Conservation (phyloP, 2,113 vertebrate genomes). For the Maccullochella peelii region DNA sequence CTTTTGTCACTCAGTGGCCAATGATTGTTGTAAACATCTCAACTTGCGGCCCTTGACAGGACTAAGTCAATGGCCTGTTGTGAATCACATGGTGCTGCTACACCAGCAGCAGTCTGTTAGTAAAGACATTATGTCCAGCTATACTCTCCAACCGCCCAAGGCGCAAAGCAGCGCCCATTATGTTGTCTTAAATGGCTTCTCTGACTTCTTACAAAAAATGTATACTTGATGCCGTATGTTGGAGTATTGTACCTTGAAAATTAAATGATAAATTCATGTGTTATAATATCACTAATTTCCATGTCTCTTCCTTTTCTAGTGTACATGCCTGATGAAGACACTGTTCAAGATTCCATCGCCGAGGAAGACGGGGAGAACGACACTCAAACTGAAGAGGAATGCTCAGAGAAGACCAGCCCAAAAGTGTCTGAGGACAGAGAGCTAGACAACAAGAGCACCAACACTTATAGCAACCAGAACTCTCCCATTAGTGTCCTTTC, state of each 20-base stretch:
- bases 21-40: conserved; percentile 81
- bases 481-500: conserved; percentile 94
- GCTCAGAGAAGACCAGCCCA: conserved; percentile 91
- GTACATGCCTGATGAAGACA: conserved; percentile 94
- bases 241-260: background rate
- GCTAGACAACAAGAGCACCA: conserved; percentile 89
- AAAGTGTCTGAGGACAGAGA: conserved; percentile 94
- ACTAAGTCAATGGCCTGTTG: conserved; percentile 76
- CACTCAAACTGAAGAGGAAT: conserved; percentile 88
- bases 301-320: conserved; percentile 85
- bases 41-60: conserved; percentile 75
- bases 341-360: conserved; percentile 86
- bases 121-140: conserved; percentile 65
- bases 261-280: background rate
- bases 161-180: conserved; percentile 39
- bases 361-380: conserved; percentile 93
- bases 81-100: conserved; percentile 76
- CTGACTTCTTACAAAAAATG: conserved; percentile 3
- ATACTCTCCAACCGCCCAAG: conserved; percentile 39
- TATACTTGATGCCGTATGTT: background rate
- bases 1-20: conserved; percentile 79
- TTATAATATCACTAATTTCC: conserved; percentile 26
- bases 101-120: conserved; percentile 71
- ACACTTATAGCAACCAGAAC: conserved; percentile 95
- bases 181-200: conserved; percentile 27